Percentiles rank a stretch among this genome's conserved stretches.
Conservation (phyloP, 2,113 vertebrate genomes). For the Hiodon alosoides region DNA sequence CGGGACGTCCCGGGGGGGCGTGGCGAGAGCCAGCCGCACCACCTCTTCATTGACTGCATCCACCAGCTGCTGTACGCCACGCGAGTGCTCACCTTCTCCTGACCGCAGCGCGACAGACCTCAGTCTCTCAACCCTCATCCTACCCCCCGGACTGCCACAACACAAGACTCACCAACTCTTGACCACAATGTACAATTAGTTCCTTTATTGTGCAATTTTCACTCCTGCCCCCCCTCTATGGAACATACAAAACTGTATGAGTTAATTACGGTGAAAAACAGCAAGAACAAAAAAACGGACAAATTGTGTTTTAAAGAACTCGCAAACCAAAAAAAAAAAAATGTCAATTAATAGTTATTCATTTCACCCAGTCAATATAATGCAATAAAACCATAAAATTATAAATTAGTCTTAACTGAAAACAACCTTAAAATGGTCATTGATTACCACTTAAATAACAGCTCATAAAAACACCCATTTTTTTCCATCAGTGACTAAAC, state of each 20-base stretch:
- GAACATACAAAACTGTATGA: slow-evolving; percentile 56
- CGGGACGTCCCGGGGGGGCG: slow-evolving; percentile 60
- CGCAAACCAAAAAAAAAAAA: slow-evolving; percentile 38
- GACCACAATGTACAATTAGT: slow-evolving; percentile 35
- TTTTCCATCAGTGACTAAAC: slow-evolving; percentile 26
- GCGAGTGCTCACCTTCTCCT: slow-evolving; percentile 69
- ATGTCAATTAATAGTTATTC: slow-evolving; percentile 21
- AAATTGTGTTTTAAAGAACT: slow-evolving; percentile 37
- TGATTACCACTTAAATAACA: slow-evolving; percentile 48
- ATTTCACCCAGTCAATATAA: slow-evolving; percentile 35
- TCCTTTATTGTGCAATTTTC: slow-evolving; percentile 67
- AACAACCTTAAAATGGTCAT: slow-evolving; percentile 36
- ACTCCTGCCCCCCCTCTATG: slow-evolving; percentile 43
- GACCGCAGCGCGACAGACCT: slow-evolving; percentile 18
- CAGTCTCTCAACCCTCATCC: background rate
- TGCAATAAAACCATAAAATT: slow-evolving; percentile 39
- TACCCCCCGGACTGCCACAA: background rate
- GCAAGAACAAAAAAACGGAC: slow-evolving; percentile 38
- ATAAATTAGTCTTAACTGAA: slow-evolving; percentile 43
- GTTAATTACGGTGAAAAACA: slow-evolving; percentile 48
- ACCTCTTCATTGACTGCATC: slow-evolving; percentile 58
- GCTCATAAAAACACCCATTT: slow-evolving; percentile 36
- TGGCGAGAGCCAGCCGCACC: slow-evolving; percentile 43
- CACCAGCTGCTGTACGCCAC: slow-evolving; percentile 69
- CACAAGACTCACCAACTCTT: background rate